phyloP scores from a whole-genome alignment of 2,113 vertebrate species.

The Amia ocellicauda region DNA sequence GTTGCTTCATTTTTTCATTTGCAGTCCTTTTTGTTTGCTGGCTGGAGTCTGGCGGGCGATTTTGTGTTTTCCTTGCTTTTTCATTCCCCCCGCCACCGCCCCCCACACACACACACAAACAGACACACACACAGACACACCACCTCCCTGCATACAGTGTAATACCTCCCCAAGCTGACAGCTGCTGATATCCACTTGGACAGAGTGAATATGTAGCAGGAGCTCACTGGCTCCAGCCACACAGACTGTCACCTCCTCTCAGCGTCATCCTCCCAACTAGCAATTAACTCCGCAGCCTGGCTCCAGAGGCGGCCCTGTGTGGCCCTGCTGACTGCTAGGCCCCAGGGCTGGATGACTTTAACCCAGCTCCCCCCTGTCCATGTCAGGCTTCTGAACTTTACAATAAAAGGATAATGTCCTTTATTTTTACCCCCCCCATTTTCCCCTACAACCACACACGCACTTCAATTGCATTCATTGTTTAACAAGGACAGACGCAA shows the following conservation, averaged over 20 bases:
- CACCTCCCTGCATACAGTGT: slow-evolving; percentile 7
- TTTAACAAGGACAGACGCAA: too few relatives aligned
- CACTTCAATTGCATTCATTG: too few relatives aligned
- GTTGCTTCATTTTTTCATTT: too few relatives aligned
- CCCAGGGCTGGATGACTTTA: slow-evolving; percentile 51
- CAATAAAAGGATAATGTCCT: slow-evolving; percentile 47
- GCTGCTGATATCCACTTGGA: slow-evolving; percentile 50
- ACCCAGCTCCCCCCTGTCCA: slow-evolving; percentile 30
- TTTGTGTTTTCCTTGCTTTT: too few relatives aligned
- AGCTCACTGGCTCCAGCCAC: slow-evolving; percentile 52
- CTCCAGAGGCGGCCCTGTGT: slow-evolving; percentile 20
- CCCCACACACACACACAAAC: too few relatives aligned
- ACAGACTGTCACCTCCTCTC: slow-evolving; percentile 57
- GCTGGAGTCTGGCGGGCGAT: too few relatives aligned
- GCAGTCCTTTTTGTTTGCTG: too few relatives aligned
- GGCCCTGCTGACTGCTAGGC: slow-evolving; percentile 27
- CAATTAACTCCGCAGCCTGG: slow-evolving; percentile 62
- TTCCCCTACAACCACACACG: background rate
- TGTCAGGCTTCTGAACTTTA: slow-evolving; percentile 54
- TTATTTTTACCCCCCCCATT: too few relatives aligned
- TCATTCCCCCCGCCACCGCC: too few relatives aligned
- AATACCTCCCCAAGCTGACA: slow-evolving; percentile 45
- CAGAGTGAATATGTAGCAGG: slow-evolving; percentile 58
- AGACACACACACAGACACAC: too few relatives aligned
- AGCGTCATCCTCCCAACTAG: slow-evolving; percentile 63